These are phyloP conservation scores for Dromococcyx pavoninus DNA, from an alignment of 2,797 vertebrate species.

Conservation along the genomic window DNA sequence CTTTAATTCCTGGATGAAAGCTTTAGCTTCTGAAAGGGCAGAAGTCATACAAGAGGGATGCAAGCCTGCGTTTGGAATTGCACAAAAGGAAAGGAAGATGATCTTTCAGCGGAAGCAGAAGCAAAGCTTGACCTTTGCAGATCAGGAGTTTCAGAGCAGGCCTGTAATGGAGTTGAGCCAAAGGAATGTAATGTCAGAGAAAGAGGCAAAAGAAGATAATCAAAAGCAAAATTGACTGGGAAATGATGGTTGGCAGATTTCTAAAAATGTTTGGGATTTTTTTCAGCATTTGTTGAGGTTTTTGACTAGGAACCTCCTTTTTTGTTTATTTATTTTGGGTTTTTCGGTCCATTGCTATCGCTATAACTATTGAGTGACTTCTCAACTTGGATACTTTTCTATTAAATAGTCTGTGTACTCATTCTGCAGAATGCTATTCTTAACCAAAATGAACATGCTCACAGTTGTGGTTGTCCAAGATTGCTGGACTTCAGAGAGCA, in stretches of 20 bases:
- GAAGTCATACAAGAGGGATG: constrained; percentile 14
- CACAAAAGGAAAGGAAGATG: background rate
- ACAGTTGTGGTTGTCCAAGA: background rate
- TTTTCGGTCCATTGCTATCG: background rate
- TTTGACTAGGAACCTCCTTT: background rate
- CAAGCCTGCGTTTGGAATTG: background rate
- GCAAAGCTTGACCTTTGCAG: background rate
- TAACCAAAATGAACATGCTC: background rate
- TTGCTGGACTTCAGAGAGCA: background rate
- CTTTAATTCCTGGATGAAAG: constrained; percentile 60
- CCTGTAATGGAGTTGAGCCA: background rate
- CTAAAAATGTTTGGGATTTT: background rate
- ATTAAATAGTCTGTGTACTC: background rate
- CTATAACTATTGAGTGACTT: background rate
- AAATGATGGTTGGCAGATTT: background rate
- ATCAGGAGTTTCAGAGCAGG: background rate
- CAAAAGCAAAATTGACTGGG: background rate
- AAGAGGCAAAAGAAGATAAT: background rate
- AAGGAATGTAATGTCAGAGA: background rate
- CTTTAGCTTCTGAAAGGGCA: constrained; percentile 28
- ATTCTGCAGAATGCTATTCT: background rate
- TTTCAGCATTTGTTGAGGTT: background rate
- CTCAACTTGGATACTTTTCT: background rate
- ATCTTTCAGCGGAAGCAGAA: background rate
- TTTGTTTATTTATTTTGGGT: background rate